Percentiles rank a stretch among this genome's conserved stretches.
Evolutionary conservation across 64 coral and sea anemone genomes (phyloP).

Genomic region (Dendrophyllia cribrosa): DNA sequence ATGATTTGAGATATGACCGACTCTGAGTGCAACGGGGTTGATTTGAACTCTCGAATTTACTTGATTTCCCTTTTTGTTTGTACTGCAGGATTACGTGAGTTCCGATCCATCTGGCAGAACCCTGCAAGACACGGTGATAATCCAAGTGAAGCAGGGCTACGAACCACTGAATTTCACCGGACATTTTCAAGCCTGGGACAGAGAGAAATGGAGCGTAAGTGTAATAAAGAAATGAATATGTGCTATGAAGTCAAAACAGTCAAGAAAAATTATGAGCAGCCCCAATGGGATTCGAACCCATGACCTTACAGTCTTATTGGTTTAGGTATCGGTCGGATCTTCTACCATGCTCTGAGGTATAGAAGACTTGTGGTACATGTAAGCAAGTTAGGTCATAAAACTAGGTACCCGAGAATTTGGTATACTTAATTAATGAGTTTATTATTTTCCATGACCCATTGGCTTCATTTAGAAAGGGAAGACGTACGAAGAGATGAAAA

Average conservation of each 20-base stretch:
- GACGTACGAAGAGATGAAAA: conserved; percentile 82
- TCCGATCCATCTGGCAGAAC: conserved; percentile 86
- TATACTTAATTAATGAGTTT: neutral
- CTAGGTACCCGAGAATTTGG: no score
- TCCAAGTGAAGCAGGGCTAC: conserved; percentile 94
- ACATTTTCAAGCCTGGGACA: conserved; percentile 91
- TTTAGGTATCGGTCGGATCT: no score
- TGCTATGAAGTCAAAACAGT: no score
- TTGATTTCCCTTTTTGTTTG: neutral
- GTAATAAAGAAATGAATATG: no score
- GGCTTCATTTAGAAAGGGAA: conserved; percentile 69
- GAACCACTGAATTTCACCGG: conserved; percentile 92
- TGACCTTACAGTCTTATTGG: no score
- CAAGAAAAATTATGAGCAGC: neutral
- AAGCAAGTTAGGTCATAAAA: no score
- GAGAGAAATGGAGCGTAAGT: conserved; percentile 93
- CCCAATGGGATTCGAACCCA: no score
- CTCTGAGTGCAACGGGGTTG: no score
- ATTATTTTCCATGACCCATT: neutral
- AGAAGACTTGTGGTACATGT: no score
- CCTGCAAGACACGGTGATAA: conserved; percentile 76
- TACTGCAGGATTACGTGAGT: conserved; percentile 77
- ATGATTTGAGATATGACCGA: no score
- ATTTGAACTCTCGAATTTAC: no score
- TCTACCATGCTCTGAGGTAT: no score